Conservation (phyloP, 2,888 invertebrate species). For the Tachina lurida region DNA sequence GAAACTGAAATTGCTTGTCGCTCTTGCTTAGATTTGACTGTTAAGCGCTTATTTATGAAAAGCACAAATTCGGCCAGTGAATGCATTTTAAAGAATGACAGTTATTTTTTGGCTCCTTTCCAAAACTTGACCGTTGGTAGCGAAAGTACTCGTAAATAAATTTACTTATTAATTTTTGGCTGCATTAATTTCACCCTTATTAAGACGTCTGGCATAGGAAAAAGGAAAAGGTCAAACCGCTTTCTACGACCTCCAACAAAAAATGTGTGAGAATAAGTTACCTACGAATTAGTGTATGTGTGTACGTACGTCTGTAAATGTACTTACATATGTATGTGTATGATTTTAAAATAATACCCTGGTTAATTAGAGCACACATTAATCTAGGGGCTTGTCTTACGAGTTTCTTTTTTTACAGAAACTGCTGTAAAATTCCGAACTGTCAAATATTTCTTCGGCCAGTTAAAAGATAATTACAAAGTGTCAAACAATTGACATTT, state of each 20-base stretch:
- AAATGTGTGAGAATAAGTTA: neutral
- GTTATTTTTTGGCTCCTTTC: neutral
- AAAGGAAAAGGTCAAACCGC: conserved; percentile 11
- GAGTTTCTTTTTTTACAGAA: neutral
- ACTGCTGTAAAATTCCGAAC: neutral
- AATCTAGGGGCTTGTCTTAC: neutral
- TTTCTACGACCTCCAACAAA: neutral
- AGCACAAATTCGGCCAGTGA: no score
- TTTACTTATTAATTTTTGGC: neutral
- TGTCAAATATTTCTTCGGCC: neutral
- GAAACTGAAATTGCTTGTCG: no score
- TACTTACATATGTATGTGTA: neutral
- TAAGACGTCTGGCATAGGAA: neutral
- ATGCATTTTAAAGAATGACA: neutral
- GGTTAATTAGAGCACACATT: conserved; percentile 17
- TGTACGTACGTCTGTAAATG: neutral
- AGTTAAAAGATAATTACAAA: conserved; percentile 44
- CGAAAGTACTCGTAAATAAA: neutral
- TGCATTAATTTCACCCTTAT: conserved; percentile 22
- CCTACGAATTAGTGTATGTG: neutral
- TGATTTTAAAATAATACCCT: conserved; percentile 23
- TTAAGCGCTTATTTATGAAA: no score
- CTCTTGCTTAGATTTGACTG: no score
- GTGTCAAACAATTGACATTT: conserved; percentile 66
- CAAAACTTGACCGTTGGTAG: conserved; percentile 9